These are phyloP conservation scores for Beaufortia kweichowensis DNA, from an alignment of 2,113 vertebrate species.

Conservation along the genomic window DNA sequence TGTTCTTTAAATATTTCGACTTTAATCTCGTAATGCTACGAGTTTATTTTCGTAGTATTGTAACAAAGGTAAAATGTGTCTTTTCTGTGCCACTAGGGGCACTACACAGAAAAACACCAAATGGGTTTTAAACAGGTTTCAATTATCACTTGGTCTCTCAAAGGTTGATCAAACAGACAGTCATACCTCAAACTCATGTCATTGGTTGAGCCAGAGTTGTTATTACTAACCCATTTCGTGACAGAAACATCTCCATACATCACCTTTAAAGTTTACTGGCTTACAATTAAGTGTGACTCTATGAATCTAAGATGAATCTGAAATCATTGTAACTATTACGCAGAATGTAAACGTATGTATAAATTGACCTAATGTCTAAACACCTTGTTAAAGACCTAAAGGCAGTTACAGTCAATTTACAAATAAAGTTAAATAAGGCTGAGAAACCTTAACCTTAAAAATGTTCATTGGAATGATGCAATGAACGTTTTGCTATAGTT, in stretches of 20 bases:
- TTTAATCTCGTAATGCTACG: too few species aligned
- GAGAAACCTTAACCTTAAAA: too few species aligned
- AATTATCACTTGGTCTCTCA: too few species aligned
- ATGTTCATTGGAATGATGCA: neutral
- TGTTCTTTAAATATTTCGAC: too few species aligned
- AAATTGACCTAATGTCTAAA: neutral
- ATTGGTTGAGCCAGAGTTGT: neutral
- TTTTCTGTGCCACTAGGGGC: too few species aligned
- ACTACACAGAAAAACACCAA: too few species aligned
- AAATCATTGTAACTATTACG: neutral
- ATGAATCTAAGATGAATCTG: conserved; percentile 13
- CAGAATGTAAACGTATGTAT: neutral
- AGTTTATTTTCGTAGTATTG: too few species aligned
- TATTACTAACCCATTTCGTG: neutral
- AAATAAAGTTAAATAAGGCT: neutral
- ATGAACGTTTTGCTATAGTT: neutral
- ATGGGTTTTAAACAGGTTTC: too few species aligned
- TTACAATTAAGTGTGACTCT: conserved; percentile 1
- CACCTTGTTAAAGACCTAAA: conserved; percentile 9
- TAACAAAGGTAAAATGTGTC: too few species aligned
- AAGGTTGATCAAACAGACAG: neutral
- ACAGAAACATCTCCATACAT: neutral
- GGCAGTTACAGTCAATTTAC: neutral
- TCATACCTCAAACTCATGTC: neutral
- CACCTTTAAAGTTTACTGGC: neutral